phyloP scores from a whole-genome alignment of 1,140 invertebrate genomes.

The Drosophila albomicans region DNA sequence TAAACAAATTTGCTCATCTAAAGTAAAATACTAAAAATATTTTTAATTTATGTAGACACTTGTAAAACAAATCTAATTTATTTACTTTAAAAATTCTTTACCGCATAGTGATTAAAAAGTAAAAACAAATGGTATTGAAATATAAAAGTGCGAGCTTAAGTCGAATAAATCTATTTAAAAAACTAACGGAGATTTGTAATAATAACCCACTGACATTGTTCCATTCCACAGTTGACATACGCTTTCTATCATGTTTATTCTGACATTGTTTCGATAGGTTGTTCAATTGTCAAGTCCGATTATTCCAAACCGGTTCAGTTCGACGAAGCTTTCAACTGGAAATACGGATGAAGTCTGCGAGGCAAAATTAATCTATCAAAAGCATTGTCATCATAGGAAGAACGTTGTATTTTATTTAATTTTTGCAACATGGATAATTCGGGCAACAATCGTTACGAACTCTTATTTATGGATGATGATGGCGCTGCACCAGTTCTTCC shows the following conservation, averaged over 20 bases:
- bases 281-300: constrained; percentile 6
- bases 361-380: constrained; percentile 31
- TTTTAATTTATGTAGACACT: too few relatives aligned
- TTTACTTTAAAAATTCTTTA: too few relatives aligned
- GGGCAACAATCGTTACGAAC: constrained; percentile 96
- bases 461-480: constrained; percentile 94
- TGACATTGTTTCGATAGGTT: constrained; percentile 1
- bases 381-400: constrained; percentile 30
- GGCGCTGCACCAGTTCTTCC: constrained; percentile 86
- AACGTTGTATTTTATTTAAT: constrained; percentile 18
- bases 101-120: too few relatives aligned
- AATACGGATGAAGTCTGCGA: constrained; percentile 14
- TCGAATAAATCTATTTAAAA: too few relatives aligned
- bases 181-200: neutral
- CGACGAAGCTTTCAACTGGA: constrained; percentile 6
- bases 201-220: neutral
- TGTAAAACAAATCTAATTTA: too few relatives aligned
- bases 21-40: too few relatives aligned
- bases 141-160: too few relatives aligned
- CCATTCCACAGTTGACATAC: neutral
- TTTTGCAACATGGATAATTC: constrained; percentile 91
- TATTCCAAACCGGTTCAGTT: neutral
- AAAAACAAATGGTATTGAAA: too few relatives aligned
- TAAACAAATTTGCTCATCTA: too few relatives aligned
- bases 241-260: neutral